These are phyloP conservation scores for Drosophila neotestacea DNA, from an alignment of 2,888 invertebrate genomes.

Conservation along the genomic window DNA sequence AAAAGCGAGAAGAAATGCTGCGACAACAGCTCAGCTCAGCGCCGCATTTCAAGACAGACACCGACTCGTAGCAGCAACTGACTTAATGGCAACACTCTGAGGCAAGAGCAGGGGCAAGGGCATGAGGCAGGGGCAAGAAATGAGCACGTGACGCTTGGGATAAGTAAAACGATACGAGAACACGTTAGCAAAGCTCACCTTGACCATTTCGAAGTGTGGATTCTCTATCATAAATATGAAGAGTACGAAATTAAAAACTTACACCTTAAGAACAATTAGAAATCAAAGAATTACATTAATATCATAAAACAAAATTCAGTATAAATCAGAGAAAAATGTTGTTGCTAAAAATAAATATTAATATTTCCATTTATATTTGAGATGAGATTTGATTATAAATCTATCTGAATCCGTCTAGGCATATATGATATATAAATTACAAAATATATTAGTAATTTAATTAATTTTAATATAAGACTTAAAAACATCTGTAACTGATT, in stretches of 20 bases:
- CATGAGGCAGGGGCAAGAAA: constrained; percentile 28
- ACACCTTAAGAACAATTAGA: neutral
- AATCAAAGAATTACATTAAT: too few species aligned
- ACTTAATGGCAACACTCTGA: constrained; percentile 58
- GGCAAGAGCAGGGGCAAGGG: too few species aligned
- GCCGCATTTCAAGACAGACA: constrained; percentile 41
- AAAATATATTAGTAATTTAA: too few species aligned
- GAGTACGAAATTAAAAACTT: neutral
- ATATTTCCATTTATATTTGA: too few species aligned
- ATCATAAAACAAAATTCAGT: too few species aligned
- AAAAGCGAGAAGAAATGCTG: constrained; percentile 72
- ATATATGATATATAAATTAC: too few species aligned
- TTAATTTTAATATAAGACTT: too few species aligned
- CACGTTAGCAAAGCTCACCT: neutral
- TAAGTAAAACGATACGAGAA: constrained; percentile 55
- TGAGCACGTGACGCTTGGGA: constrained; percentile 65
- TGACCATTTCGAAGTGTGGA: constrained; percentile 8
- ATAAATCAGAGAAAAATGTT: too few species aligned
- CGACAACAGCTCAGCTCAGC: constrained; percentile 42
- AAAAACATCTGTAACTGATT: too few species aligned
- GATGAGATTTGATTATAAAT: too few species aligned
- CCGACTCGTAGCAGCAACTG: constrained; percentile 32
- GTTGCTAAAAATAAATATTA: too few species aligned
- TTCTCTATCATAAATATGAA: constrained; percentile 5
- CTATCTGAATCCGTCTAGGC: too few species aligned